Evolutionary conservation across 2,113 vertebrate species (phyloP).

Genomic region (Amphiprion percula): DNA sequence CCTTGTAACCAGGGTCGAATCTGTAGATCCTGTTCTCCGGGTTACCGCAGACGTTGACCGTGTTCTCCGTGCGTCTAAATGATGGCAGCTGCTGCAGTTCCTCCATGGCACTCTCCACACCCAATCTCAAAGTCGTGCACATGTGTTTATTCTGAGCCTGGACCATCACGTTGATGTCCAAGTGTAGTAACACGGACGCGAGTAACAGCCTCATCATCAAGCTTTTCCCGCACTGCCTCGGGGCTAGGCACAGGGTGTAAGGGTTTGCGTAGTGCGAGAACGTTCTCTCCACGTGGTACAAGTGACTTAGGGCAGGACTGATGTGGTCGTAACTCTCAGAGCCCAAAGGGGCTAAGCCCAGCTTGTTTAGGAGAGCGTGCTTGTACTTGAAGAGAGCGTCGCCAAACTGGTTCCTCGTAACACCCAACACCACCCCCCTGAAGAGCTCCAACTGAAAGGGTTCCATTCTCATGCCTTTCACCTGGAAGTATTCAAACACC

Average conservation of each 20-base stretch:
- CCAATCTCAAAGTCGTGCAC: conserved; percentile 7
- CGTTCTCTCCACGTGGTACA: background rate
- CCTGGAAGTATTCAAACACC: conserved; percentile 28
- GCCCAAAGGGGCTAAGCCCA: conserved; percentile 8
- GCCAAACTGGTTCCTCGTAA: conserved; percentile 6
- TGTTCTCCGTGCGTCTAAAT: background rate
- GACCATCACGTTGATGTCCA: conserved; percentile 31
- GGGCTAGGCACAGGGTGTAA: conserved; percentile 20
- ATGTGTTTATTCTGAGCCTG: conserved; percentile 43
- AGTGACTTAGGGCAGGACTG: background rate
- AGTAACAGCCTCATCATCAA: conserved; percentile 26
- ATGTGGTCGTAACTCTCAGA: conserved; percentile 6
- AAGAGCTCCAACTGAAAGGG: conserved; percentile 39
- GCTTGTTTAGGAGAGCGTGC: background rate
- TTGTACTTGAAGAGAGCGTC: conserved; percentile 19
- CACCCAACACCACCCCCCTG: conserved; percentile 17
- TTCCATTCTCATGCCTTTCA: conserved; percentile 30
- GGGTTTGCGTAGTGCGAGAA: conserved; percentile 16
- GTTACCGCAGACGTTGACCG: too few relatives aligned
- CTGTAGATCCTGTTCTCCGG: too few relatives aligned
- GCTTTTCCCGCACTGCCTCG: conserved; percentile 30
- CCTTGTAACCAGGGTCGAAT: too few relatives aligned
- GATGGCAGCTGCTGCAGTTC: background rate
- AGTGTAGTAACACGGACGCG: conserved; percentile 3
- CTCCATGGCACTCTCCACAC: conserved; percentile 1